Base-by-base conservation (phyloP, 2,888 invertebrate species). In the Lasioglossum figueresi region DNA sequence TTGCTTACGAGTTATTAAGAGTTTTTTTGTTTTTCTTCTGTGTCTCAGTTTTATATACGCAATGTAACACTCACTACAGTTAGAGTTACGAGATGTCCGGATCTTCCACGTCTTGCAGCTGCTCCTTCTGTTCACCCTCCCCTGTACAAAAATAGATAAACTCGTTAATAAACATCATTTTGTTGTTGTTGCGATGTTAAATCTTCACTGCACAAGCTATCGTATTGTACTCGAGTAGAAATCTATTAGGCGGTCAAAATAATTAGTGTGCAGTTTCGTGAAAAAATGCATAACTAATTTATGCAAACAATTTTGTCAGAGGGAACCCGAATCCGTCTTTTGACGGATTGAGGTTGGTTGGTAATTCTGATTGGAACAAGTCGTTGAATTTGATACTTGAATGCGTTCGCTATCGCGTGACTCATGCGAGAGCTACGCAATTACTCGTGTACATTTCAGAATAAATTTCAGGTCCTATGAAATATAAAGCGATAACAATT, bases 1-100 rank as follows among this genome's bases (percentile, higher is more conserved):
- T 94, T 94, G 94, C 94, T 94, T 94, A 94, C 92, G 93, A 93
- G 92, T 93, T 94, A 94, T 93, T 93, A 94, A 94, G 92, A 93
- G 93, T 94, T 93, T 92, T 93, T 93, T 90, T 92, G 93, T 92
- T 94, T 91, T 93, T 92, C 92, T 93, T 91, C 92, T 93, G 93
- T 94, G 92, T 93, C 91, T 94, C 93, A 91, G 91, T 90, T 94
- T 94, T 93, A 92, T 94, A 94, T 95, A 93, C 95, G 94, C 94
- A 94, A 93, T 86, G 87, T 94, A 94, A 95, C 95, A 95, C 95
- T 94, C 95, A 95, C 94, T 94, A 94, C 93, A 94, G 93, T 93
- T 95, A 94, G 92, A 96, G 97, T 98, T 98, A 98, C 97, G 98
- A 98, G 96, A 98, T 98, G 96, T 98, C 98, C 96, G 98, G 98